These are phyloP conservation scores for Isoperla grammatica DNA, from an alignment of 2,888 invertebrate genomes.

Conservation along the genomic window DNA sequence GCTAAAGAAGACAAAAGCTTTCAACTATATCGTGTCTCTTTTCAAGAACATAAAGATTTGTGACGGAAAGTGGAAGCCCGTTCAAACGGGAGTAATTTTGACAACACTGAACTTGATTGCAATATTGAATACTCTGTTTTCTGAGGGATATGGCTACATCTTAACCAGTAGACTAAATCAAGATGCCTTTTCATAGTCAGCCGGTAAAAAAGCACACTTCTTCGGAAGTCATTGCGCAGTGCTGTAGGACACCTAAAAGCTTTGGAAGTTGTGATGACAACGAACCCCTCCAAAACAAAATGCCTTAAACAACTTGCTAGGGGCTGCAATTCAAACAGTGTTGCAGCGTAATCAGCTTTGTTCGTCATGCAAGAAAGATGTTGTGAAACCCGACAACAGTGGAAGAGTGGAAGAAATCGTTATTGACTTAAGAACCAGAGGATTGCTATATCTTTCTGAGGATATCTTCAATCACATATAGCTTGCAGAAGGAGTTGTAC, in stretches of 20 bases:
- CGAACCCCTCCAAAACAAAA: not conserved
- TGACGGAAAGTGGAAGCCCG: not conserved
- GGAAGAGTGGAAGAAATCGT: not conserved
- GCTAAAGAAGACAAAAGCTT: not conserved
- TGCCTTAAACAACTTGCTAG: not conserved
- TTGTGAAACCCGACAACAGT: not conserved
- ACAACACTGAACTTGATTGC: not conserved
- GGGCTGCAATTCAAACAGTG: not conserved
- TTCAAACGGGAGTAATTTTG: not conserved
- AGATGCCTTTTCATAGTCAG: not conserved
- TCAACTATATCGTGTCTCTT: not conserved
- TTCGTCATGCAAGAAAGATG: not conserved
- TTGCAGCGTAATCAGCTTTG: not conserved
- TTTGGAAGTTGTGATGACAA: not conserved
- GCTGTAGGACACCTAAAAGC: not conserved
- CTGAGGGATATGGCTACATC: not conserved
- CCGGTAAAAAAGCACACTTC: not conserved
- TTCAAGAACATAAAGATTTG: not conserved
- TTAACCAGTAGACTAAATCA: not conserved
- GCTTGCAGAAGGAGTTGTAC: not conserved
- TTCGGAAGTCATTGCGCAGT: too few species aligned
- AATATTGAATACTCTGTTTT: not conserved
- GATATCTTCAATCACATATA: not conserved
- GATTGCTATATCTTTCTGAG: not conserved
- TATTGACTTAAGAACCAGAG: not conserved